phyloP scores from a whole-genome alignment of 2,113 vertebrate genomes.

The Rhombomys opimus region DNA sequence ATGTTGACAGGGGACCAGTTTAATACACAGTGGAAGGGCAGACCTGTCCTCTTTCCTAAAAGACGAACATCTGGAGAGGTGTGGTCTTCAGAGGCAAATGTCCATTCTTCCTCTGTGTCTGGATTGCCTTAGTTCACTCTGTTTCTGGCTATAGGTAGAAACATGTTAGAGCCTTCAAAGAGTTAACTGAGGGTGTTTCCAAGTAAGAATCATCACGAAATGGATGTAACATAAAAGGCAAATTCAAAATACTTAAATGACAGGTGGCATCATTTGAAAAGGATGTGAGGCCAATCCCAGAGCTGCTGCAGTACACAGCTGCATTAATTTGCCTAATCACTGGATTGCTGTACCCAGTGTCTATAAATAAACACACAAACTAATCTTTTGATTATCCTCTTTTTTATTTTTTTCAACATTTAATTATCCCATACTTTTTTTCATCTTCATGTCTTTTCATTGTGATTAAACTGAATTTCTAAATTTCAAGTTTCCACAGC shows the following conservation, averaged over 20 bases:
- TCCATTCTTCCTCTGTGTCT: neutral
- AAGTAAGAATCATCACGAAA: slow-evolving; percentile 68
- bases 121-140: neutral
- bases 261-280: slow-evolving; percentile 83
- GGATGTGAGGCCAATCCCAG: slow-evolving; percentile 74
- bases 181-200: slow-evolving; percentile 73
- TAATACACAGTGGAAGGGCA: neutral
- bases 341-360: slow-evolving; percentile 86
- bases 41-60: neutral
- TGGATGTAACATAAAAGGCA: slow-evolving; percentile 79
- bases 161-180: slow-evolving; percentile 6
- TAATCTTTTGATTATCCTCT: slow-evolving; percentile 82
- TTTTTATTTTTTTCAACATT: slow-evolving; percentile 67
- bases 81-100: neutral
- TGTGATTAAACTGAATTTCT: slow-evolving; percentile 75
- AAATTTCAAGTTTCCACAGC: slow-evolving; percentile 55
- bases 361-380: slow-evolving; percentile 87
- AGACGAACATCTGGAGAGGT: neutral
- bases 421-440: slow-evolving; percentile 61
- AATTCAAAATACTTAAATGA: slow-evolving; percentile 80
- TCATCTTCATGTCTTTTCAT: slow-evolving; percentile 61
- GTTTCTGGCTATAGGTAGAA: neutral
- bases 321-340: slow-evolving; percentile 86
- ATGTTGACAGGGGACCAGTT: neutral
- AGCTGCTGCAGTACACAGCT: slow-evolving; percentile 81